Evolutionary conservation across 2,797 vertebrate species (phyloP), one percentile per base, ranked within the genome.

Genomic region (Xiphorhynchus erythropygius): DNA sequence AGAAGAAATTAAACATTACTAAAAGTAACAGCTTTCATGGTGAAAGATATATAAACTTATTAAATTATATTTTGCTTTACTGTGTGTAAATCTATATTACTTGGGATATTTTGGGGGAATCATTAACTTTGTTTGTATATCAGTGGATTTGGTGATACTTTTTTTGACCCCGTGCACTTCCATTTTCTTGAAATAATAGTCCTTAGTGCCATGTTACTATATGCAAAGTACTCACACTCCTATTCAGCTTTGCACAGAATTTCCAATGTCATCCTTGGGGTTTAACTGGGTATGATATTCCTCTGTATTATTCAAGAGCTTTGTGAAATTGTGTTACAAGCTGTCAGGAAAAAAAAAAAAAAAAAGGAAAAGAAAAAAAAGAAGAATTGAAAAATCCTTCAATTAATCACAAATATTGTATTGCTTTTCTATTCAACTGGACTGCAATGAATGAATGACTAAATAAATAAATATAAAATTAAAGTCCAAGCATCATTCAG

Each of bases 51-150:
- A 80, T 90, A 83, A 91, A 46, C 2, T 10, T 63, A 41, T 63
- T 47, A 71, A 56, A 60, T 84, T 50, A 59, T 21, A 42, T 76
- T 89, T 94, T 89, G 10, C 22, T 78, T 89, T 94, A 71, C 19
- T 18, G 0, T 30, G 32, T 65, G n/a, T 94, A 85, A 94, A 23
- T 55, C 24, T 86, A 6, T 42, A 76, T 84, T 91, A 95, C 84
- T 87, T 80, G 12, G 59, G 13, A 28, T 89, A 84, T 90, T 74
- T 95, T 82, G 37, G 30, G 5, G 12, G 22, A 4, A 27, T 89
- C 88, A 87, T 55, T 88, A 90, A 94, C 94, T 90, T 89, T 83
- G 22, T 91, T 52, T 35, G 33, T 70, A 63, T 32, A 76, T 65
- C 44, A 75, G 35, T 95, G 23, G 32, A 44, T 47, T 83, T 46